Conservation (phyloP, 2,888 invertebrate species). For the Pristionchus arcanus region DNA sequence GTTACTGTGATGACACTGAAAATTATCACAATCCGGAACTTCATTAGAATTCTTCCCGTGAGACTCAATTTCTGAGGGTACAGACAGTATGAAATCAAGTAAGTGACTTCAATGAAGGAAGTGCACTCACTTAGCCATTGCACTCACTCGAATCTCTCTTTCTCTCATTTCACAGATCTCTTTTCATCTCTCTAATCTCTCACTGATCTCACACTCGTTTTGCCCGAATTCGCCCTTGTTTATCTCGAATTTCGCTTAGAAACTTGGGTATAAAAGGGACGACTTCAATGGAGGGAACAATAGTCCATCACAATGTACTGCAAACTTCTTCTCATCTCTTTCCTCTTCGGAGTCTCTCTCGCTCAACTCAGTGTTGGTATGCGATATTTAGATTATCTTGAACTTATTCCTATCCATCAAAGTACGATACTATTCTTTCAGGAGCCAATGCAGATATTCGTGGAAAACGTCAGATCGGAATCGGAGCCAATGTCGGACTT, state of each 20-base stretch:
- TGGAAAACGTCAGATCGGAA: constrained; percentile 17
- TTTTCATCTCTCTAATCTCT: neutral
- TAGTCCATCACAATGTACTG: neutral
- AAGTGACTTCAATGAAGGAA: too few relatives aligned
- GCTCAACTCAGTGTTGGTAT: neutral
- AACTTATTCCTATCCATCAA: neutral
- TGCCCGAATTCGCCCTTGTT: constrained; percentile 39
- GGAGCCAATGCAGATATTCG: neutral
- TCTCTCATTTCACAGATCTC: neutral
- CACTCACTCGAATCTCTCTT: neutral
- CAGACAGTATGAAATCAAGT: too few relatives aligned
- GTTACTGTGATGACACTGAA: too few relatives aligned
- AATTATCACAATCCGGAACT: too few relatives aligned
- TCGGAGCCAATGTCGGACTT: neutral
- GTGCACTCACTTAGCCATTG: too few relatives aligned
- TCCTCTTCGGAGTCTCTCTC: neutral
- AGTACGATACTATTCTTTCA: neutral
- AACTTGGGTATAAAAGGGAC: neutral
- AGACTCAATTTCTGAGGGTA: too few relatives aligned
- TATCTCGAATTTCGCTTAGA: constrained; percentile 1
- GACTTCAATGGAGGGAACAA: neutral
- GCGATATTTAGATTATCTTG: neutral
- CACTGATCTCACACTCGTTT: constrained; percentile 21
- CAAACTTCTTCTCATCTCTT: neutral
- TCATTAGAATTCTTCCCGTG: too few relatives aligned